Evolutionary conservation across 2,797 vertebrate species (phyloP).

Genomic region (Darevskia mixta): DNA sequence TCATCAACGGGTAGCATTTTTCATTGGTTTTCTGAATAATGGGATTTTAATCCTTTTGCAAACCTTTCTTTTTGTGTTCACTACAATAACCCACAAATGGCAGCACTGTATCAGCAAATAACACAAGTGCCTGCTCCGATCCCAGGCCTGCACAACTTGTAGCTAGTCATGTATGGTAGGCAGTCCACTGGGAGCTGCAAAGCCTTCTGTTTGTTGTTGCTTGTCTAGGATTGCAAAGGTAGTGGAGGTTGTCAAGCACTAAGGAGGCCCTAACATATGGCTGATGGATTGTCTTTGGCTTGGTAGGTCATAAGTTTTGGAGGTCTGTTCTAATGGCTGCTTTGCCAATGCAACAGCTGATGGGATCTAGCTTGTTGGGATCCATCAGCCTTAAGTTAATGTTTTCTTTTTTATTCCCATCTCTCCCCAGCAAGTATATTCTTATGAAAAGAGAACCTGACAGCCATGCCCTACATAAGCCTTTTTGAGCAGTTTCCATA

Average conservation of each 20-base stretch:
- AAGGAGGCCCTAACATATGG: not conserved
- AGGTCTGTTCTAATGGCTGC: too few relatives aligned
- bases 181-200: too few relatives aligned
- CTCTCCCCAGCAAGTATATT: not conserved
- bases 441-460: not conserved
- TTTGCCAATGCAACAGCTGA: not conserved
- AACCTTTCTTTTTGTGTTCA: not conserved
- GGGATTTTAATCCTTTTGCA: not conserved
- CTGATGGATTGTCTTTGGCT: not conserved
- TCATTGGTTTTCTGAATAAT: not conserved
- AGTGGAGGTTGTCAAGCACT: not conserved
- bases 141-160: not conserved
- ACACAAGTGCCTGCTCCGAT: not conserved
- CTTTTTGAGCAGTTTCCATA: not conserved
- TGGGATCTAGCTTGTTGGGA: not conserved
- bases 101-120: not conserved
- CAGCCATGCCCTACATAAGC: not conserved
- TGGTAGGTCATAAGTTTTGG: not conserved
- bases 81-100: too few relatives aligned
- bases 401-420: not conserved
- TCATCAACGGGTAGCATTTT: not conserved
- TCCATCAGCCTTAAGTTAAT: not conserved
- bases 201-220: not conserved
- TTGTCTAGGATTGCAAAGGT: not conserved
- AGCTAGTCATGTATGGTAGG: not conserved